Evolutionary conservation across 2,797 vertebrate species (phyloP).

Genomic region (Bradypodion ventrale): DNA sequence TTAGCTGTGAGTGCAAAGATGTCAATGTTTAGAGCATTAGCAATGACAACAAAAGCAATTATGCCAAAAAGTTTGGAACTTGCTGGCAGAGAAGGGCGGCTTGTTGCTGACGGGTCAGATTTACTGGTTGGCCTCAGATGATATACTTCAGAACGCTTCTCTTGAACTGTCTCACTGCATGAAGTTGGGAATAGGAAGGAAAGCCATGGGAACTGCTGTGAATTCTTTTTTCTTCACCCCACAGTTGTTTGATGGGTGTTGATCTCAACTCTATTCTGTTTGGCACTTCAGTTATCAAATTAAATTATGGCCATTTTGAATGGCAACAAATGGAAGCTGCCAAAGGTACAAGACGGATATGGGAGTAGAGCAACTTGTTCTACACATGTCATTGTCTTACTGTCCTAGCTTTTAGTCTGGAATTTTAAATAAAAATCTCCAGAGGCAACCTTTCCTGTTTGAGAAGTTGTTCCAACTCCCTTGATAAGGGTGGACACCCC

Average conservation of each 20-base stretch:
- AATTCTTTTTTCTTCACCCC: not conserved
- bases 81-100: constrained; percentile 57
- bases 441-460: no score
- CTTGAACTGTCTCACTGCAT: not conserved
- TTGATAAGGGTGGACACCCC: no score
- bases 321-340: not conserved
- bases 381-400: no score
- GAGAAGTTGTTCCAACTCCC: no score
- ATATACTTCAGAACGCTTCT: not conserved
- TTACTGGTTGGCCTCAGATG: not conserved
- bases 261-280: not conserved
- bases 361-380: not conserved
- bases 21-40: constrained; percentile 62
- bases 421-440: no score
- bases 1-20: constrained; percentile 9
- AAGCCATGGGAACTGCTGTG: not conserved
- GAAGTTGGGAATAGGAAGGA: not conserved
- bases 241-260: not conserved
- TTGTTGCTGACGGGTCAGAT: constrained; percentile 64
- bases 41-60: constrained; percentile 66
- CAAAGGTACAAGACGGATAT: not conserved
- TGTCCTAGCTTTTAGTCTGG: not conserved
- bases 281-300: not conserved
- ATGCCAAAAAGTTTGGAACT: constrained; percentile 53
- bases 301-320: not conserved